Evolutionary conservation across 2,113 vertebrate genomes (phyloP).

Genomic region (Phylloscopus trochiloides): DNA sequence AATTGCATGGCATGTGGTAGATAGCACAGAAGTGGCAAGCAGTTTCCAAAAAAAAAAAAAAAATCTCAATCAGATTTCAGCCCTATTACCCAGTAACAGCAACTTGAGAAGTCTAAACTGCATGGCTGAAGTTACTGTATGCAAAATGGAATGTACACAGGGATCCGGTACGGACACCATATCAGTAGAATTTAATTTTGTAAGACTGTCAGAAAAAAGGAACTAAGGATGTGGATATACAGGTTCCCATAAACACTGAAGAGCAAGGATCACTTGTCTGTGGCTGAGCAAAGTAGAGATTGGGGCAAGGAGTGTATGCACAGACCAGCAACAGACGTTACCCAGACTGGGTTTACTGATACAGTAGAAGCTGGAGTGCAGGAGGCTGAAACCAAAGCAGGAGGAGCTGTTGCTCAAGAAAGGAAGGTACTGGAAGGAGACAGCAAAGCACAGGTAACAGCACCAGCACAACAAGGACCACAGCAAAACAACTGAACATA

Average conservation of each 20-base stretch:
- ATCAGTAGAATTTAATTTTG: not conserved
- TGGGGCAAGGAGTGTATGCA: not conserved
- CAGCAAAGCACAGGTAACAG: not conserved
- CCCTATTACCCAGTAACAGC: not conserved
- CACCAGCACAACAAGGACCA: not conserved
- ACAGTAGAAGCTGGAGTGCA: rapidly evolving
- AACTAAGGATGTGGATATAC: not conserved
- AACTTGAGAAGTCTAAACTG: not conserved
- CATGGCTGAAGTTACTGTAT: not conserved
- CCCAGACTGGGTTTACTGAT: not conserved
- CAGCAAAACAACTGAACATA: not conserved
- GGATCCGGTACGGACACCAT: not conserved
- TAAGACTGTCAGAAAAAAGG: not conserved
- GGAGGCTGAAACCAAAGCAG: not conserved
- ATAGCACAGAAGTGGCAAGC: slow-evolving; percentile 25
- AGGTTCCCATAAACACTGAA: not conserved
- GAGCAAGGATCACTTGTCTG: not conserved
- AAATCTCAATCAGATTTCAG: not conserved
- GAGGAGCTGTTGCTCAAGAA: not conserved
- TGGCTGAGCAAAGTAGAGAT: rapidly evolving
- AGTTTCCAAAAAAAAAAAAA: slow-evolving; percentile 19
- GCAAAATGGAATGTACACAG: not conserved
- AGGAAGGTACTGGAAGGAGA: not conserved
- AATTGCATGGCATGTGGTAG: slow-evolving; percentile 23
- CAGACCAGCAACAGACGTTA: not conserved